These are phyloP conservation scores for Agapornis roseicollis DNA, from an alignment of 2,113 vertebrate genomes.

Conservation along the genomic window DNA sequence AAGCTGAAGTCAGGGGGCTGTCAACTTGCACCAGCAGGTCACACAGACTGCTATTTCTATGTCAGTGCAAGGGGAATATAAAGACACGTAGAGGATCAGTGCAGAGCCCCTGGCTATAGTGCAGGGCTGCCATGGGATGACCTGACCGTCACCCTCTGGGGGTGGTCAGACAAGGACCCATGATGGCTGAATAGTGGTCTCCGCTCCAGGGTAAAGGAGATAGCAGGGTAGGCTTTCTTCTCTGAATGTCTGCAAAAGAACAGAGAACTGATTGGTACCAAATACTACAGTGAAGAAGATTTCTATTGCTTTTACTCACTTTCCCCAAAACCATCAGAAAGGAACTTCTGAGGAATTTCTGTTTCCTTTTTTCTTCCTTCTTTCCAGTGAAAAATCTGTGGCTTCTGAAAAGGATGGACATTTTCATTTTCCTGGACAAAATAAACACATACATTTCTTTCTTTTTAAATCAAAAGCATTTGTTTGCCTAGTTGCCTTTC, in stretches of 20 bases:
- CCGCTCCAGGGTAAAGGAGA: neutral
- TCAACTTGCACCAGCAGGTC: neutral
- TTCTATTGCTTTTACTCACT: neutral
- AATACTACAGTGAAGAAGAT: neutral
- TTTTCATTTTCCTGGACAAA: neutral
- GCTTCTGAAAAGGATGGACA: neutral
- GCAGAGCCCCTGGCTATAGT: neutral
- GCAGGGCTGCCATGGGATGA: neutral
- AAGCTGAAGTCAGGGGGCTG: neutral
- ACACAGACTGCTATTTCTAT: too few species aligned
- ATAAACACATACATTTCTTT: neutral
- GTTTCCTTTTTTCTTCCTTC: neutral
- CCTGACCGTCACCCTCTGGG: too few species aligned
- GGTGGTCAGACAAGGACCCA: neutral
- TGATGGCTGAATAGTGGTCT: neutral
- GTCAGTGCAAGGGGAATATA: neutral
- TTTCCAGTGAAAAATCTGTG: neutral
- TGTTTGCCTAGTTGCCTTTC: neutral
- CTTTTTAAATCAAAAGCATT: neutral
- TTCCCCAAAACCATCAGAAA: neutral
- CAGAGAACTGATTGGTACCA: neutral
- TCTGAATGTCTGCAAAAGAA: neutral
- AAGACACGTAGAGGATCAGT: neutral
- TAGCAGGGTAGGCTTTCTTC: neutral
- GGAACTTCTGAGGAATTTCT: neutral